Conservation (phyloP, 2,888 invertebrate species). For the Leucoptera coffeella region DNA sequence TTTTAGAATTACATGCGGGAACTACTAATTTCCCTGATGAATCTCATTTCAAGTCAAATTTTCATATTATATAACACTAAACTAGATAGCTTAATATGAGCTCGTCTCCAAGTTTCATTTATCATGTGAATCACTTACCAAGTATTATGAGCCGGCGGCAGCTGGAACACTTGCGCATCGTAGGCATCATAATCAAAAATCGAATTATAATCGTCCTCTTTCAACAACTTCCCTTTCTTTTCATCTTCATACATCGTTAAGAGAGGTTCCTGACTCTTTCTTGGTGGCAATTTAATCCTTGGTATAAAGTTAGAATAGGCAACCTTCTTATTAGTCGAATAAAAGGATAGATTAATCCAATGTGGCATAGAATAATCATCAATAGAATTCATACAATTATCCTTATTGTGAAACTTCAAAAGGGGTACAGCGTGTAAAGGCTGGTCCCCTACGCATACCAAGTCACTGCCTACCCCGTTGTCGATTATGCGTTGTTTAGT, state of each 20-base stretch:
- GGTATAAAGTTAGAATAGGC: slow-evolving; percentile 90
- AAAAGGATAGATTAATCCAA: slow-evolving; percentile 97
- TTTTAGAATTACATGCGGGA: too few species aligned
- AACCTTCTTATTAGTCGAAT: slow-evolving; percentile 90
- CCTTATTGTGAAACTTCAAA: slow-evolving; percentile 92
- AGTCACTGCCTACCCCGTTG: slow-evolving; percentile 94
- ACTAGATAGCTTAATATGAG: too few species aligned
- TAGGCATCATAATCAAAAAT: slow-evolving; percentile 91
- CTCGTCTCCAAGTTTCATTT: too few species aligned
- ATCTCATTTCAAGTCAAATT: too few species aligned
- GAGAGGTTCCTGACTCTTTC: slow-evolving; percentile 45
- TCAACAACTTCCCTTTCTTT: slow-evolving; percentile 53
- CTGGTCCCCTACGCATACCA: slow-evolving; percentile 97
- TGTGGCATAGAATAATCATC: slow-evolving; percentile 98
- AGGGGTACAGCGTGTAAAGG: slow-evolving; percentile 97
- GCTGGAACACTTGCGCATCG: slow-evolving; percentile 86
- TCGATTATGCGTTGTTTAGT: slow-evolving; percentile 98
- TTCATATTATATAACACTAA: too few species aligned
- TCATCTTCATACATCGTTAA: slow-evolving; percentile 50
- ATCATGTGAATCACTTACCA: too few species aligned
- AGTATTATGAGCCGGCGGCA: slow-evolving; percentile 70
- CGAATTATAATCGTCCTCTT: slow-evolving; percentile 76
- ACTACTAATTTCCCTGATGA: too few species aligned
- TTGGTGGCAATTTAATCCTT: slow-evolving; percentile 83
- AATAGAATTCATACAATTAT: slow-evolving; percentile 69